Evolutionary conservation across 2,888 invertebrate species (phyloP).

Genomic region (Drosophila meridionalis): DNA sequence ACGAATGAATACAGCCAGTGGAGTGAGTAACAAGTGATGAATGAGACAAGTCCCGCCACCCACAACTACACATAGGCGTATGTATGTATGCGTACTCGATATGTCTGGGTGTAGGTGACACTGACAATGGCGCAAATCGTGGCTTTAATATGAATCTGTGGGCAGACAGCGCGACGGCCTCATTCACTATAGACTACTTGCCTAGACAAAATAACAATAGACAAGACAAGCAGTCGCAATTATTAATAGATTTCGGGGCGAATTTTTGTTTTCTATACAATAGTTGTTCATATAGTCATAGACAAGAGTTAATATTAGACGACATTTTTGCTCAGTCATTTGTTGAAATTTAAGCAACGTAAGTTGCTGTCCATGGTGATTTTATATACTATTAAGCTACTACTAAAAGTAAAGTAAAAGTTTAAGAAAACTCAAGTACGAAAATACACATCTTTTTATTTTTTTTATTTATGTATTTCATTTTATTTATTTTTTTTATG

Average conservation of each 20-base stretch:
- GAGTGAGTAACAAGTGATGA: conserved; percentile 29
- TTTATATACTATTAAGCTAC: too few species aligned
- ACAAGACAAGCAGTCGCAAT: conserved; percentile 43
- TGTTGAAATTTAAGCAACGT: not conserved
- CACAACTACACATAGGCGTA: conserved; percentile 22
- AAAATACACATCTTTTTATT: too few species aligned
- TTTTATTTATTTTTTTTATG: too few species aligned
- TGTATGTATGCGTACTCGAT: not conserved
- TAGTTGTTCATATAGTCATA: conserved; percentile 4
- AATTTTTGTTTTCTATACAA: not conserved
- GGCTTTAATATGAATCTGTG: conserved; percentile 22
- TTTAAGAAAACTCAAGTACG: not conserved
- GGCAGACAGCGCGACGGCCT: not conserved
- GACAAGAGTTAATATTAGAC: not conserved
- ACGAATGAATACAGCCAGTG: conserved; percentile 33
- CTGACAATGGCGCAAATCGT: conserved; percentile 50
- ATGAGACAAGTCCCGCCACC: conserved; percentile 25
- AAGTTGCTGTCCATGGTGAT: not conserved
- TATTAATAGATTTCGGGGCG: conserved; percentile 25
- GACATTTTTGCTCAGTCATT: not conserved
- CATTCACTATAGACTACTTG: conserved; percentile 5
- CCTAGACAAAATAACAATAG: conserved; percentile 43
- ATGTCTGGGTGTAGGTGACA: conserved; percentile 32
- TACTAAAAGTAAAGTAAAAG: too few species aligned
- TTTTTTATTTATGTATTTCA: too few species aligned